Conservation (phyloP, 2,888 invertebrate genomes). For the Epistrophella euchroma region DNA sequence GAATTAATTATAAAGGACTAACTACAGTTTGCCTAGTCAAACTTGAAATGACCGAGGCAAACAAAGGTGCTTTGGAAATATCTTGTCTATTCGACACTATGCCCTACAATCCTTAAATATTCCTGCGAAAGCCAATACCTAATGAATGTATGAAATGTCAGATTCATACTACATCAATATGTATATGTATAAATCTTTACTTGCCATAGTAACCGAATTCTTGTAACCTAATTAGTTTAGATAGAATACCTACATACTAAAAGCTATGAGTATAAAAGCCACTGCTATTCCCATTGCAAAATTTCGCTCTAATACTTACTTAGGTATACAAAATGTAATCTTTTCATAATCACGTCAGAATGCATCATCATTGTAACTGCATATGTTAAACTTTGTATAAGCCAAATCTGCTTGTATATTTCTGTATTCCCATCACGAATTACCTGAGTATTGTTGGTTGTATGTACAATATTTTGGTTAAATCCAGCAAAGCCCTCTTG, state of each 20-base stretch:
- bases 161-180: too few relatives aligned
- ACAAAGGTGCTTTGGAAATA: too few relatives aligned
- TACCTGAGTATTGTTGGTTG: slow-evolving; percentile 38
- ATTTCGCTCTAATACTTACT: not conserved
- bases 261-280: slow-evolving; percentile 22
- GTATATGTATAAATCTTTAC: too few relatives aligned
- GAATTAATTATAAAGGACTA: too few relatives aligned
- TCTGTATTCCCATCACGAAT: slow-evolving; percentile 30
- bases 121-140: too few relatives aligned
- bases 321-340: slow-evolving; percentile 28
- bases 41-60: too few relatives aligned
- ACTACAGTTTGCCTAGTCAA: too few relatives aligned
- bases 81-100: too few relatives aligned
- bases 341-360: slow-evolving; percentile 46
- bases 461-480: slow-evolving; percentile 7
- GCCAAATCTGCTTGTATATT: slow-evolving; percentile 12
- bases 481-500: not conserved
- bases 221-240: slow-evolving; percentile 23
- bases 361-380: slow-evolving; percentile 6
- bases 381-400: not conserved
- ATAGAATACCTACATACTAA: slow-evolving; percentile 19
- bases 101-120: too few relatives aligned
- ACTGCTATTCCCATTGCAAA: slow-evolving; percentile 8
- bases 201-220: not conserved
- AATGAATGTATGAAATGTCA: not conserved